Evolutionary conservation across 1,140 invertebrate genomes (phyloP), one percentile per base, ranked within the genome.

Genomic region (Thalassaphorura encarpata): DNA sequence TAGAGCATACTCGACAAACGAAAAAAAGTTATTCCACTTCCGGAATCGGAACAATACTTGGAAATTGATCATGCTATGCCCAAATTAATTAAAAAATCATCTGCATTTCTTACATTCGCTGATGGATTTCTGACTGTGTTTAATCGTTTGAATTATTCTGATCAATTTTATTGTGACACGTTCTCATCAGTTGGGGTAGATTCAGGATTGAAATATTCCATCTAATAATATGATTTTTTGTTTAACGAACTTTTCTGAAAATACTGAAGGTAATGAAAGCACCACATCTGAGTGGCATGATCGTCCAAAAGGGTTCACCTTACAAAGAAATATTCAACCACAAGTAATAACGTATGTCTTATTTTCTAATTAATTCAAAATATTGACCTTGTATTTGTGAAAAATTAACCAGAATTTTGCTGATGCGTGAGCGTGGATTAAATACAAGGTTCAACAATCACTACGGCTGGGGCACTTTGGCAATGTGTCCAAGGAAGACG

Each of bases 41-140:
- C n/a, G n/a, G n/a, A n/a, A n/a, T n/a, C n/a, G n/a, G n/a, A n/a
- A 18, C 23, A 28, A 16, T 50, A 39, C 15, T 42, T 50, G 18
- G 47, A 50, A 18, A 31, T 28, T 21, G 27, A 19, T 26, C 15
- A 40, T 1, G 54, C n/a, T 6, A 4, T 56, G 16, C 24, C 26
- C 19, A 31, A 16, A 8, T 19, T 56, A 18, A 13, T 50, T 18
- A 18, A 27, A 21, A 28, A 21, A 0, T 39, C 15, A 3, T 31
- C 33, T 29, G 47, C 54, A 5, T 56, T 42, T 27, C 26, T 56
- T 1, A 42, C 46, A n/a, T 56, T 56, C 21, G 33, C 26, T 4
- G 46, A 56, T 27, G 24, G 16, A 21, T 56, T 56, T 21, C 18
- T 29, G 13, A 55, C 53, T 18, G 46, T 41, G 26, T 48, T 56